Percentiles rank a stretch among this genome's conserved stretches.
Conservation (phyloP, 2,888 invertebrate genomes). For the Pilophorus perplexus region DNA sequence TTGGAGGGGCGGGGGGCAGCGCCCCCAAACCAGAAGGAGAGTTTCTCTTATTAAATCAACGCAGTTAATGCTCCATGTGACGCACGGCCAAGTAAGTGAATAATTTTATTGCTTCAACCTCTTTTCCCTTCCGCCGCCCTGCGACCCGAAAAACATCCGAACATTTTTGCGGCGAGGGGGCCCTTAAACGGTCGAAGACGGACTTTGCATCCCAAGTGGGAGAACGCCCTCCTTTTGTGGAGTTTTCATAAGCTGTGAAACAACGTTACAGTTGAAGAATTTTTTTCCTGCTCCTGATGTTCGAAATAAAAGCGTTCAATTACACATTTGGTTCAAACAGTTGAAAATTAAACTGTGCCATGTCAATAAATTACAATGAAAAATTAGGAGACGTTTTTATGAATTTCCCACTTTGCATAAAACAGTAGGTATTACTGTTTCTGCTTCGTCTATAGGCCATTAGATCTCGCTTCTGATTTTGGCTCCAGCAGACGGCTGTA, state of each 20-base stretch:
- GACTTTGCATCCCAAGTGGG: conserved; percentile 36
- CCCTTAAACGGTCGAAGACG: conserved; percentile 24
- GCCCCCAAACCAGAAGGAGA: conserved; percentile 30
- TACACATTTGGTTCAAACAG: too few relatives aligned
- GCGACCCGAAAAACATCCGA: conserved; percentile 8
- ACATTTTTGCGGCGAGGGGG: conserved; percentile 4
- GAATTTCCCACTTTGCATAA: too few relatives aligned
- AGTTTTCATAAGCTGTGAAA: conserved; percentile 11
- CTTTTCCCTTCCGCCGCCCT: not conserved
- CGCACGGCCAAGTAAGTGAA: conserved; percentile 44
- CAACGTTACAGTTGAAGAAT: too few relatives aligned
- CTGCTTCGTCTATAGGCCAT: too few relatives aligned
- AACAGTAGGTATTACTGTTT: too few relatives aligned
- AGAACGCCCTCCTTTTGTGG: not conserved
- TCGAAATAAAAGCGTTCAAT: too few relatives aligned
- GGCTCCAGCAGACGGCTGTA: too few relatives aligned
- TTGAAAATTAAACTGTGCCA: too few relatives aligned
- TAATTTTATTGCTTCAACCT: conserved; percentile 44
- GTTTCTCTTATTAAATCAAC: conserved; percentile 41
- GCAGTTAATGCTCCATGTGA: conserved; percentile 45
- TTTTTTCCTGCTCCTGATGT: too few relatives aligned
- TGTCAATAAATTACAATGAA: too few relatives aligned
- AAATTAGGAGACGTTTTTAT: too few relatives aligned
- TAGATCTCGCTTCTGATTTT: too few relatives aligned
- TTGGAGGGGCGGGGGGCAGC: conserved; percentile 2